These are phyloP conservation scores for Coleophora deauratella DNA, from an alignment of 2,888 invertebrate genomes.

Conservation along the genomic window DNA sequence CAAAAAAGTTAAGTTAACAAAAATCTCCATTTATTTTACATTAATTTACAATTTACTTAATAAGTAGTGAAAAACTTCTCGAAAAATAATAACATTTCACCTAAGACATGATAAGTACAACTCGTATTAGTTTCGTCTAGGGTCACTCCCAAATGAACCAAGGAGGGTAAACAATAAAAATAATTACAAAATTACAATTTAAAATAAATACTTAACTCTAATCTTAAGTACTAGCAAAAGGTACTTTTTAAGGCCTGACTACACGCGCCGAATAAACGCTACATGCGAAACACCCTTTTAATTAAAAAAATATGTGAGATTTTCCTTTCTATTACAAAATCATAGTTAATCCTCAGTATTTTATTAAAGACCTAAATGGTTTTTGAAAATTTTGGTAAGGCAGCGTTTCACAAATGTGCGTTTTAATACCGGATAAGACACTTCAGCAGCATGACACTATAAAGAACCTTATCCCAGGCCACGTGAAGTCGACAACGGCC, in stretches of 20 bases:
- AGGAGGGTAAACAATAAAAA: constrained; percentile 45
- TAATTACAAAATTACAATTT: constrained; percentile 56
- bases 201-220: constrained; percentile 69
- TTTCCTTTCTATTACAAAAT: too few relatives aligned
- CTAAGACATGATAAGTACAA: constrained; percentile 32
- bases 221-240: constrained; percentile 55
- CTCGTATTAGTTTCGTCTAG: constrained; percentile 12
- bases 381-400: too few relatives aligned
- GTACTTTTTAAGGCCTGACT: constrained; percentile 61
- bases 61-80: constrained; percentile 49
- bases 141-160: constrained; percentile 6
- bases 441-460: too few relatives aligned
- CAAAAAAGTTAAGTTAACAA: constrained; percentile 48
- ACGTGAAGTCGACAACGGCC: too few relatives aligned
- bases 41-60: constrained; percentile 68
- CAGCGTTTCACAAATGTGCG: constrained; percentile 14
- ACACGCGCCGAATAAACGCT: constrained; percentile 45
- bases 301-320: background rate
- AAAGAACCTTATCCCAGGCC: too few relatives aligned
- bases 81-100: constrained; percentile 59
- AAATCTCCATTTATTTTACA: constrained; percentile 73
- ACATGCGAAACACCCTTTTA: constrained; percentile 41
- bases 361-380: too few relatives aligned
- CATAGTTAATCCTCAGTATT: too few relatives aligned
- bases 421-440: background rate